Evolutionary conservation across 1,140 invertebrate species (phyloP).

Genomic region (Oncopodura yosiiana): DNA sequence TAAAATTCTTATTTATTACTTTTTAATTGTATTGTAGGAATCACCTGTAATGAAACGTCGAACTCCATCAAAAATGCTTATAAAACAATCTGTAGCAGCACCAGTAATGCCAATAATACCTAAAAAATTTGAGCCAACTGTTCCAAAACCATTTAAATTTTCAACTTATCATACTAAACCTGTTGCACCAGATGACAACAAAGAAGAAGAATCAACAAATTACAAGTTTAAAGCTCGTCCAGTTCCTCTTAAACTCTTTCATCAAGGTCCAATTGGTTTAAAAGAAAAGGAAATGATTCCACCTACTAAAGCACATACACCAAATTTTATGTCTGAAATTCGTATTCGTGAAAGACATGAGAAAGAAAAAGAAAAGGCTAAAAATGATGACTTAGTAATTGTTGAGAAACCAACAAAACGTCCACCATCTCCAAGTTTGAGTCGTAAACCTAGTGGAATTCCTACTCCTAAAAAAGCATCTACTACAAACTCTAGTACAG

Average conservation of each 20-base stretch:
- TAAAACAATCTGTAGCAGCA: not conserved
- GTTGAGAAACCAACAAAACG: no score
- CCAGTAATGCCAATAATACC: not conserved
- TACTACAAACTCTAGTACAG: not conserved
- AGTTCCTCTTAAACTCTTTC: constrained; percentile 20
- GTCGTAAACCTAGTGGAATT: not conserved
- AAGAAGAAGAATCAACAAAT: not conserved
- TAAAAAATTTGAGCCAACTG: constrained; percentile 22
- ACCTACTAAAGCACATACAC: not conserved
- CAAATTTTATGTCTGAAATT: constrained; percentile 32
- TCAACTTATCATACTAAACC: not conserved
- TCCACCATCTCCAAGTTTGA: not conserved
- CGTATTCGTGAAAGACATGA: constrained; percentile 23
- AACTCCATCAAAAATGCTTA: no score
- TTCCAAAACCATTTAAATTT: constrained; percentile 31
- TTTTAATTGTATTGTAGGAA: no score
- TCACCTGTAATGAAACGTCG: no score
- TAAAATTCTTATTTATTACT: no score
- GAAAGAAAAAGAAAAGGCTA: constrained; percentile 7
- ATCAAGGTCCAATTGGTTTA: constrained; percentile 1
- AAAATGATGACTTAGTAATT: not conserved
- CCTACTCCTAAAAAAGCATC: not conserved
- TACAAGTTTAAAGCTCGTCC: constrained; percentile 30
- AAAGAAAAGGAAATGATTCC: constrained; percentile 1
- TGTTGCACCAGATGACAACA: not conserved